Conservation (phyloP, 2,797 vertebrate genomes). For the Phrynocephalus vlangalii region DNA sequence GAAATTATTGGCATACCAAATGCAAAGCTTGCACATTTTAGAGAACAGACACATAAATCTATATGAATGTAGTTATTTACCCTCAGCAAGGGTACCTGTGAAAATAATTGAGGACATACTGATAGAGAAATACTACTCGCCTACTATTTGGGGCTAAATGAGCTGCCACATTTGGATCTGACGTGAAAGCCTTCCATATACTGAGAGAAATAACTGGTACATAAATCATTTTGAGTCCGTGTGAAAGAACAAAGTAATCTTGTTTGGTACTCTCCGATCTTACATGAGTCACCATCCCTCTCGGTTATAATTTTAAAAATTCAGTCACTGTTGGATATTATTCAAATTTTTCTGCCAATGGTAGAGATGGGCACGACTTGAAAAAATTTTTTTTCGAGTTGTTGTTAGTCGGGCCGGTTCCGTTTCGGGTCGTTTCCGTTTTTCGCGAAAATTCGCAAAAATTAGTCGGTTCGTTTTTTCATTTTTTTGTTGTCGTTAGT, state of each 20-base stretch:
- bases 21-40: slow-evolving; percentile 49
- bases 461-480: too few species aligned
- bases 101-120: background rate
- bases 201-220: slow-evolving; percentile 38
- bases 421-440: too few species aligned
- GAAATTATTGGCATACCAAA: slow-evolving; percentile 49
- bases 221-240: slow-evolving; percentile 13
- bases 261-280: slow-evolving; percentile 33
- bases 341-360: slow-evolving; percentile 3
- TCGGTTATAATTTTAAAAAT: slow-evolving; percentile 10
- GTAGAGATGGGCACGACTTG: too few species aligned
- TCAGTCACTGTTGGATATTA: slow-evolving; percentile 30
- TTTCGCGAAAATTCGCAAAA: too few species aligned
- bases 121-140: slow-evolving; percentile 31
- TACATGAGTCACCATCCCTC: slow-evolving; percentile 30
- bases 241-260: slow-evolving; percentile 42
- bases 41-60: slow-evolving; percentile 44
- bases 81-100: background rate
- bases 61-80: slow-evolving; percentile 36
- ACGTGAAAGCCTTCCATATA: slow-evolving; percentile 41
- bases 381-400: too few species aligned
- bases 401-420: too few species aligned
- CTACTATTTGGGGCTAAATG: slow-evolving; percentile 48
- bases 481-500: too few species aligned
- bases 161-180: slow-evolving; percentile 30